Evolutionary conservation across 2,797 vertebrate genomes (phyloP), one percentile per base, ranked within the genome.

Genomic region (Tokudaia tokunoshimensis): DNA sequence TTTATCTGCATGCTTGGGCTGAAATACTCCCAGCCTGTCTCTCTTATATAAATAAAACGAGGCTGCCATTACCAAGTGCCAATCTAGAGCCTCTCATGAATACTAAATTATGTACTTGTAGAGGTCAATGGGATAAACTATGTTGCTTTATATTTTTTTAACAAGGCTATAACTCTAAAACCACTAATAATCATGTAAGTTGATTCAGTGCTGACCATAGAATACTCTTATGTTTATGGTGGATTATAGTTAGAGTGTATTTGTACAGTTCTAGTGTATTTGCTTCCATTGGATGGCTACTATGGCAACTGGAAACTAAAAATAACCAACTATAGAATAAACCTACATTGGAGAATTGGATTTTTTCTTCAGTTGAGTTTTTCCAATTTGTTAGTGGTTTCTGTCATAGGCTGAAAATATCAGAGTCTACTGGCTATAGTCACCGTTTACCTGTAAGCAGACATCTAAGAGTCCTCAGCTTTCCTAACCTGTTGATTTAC

Each of bases 291-390:
- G 61, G 52, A 37, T 96, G 80, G 61, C 61, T 96, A 67, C 78
- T 92, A 91, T 97, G 86, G 89, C 76, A 97, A 97, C 78, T 94
- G 10, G 31, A 92, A 95, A 75, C 63, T 95, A 92, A 96, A 95
- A 87, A 94, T 93, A 92, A 8, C 26, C 75, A 88, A 83, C 29
- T 70, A 8, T 85, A 4, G 88, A 89, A 94, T 0, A 50, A 65
- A 94, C 22, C 44, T 90, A 24, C 87, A 74, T 82, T 59, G 76
- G 82, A 91, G 52, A 94, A 15, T 47, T 94, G 44, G 50, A 63
- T 97, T 52, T 17, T 79, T 86, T 59, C 88, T 50, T 44, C 17
- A 92, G 0, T 80, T 55, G 31, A 92, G 41, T 65, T 90, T 96
- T 94, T 94, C 26, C 86, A 41, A 86, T 13, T 94, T 24, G 3